These are phyloP conservation scores for Platyura marginata DNA, from an alignment of 1,140 invertebrate species.

Conservation along the genomic window DNA sequence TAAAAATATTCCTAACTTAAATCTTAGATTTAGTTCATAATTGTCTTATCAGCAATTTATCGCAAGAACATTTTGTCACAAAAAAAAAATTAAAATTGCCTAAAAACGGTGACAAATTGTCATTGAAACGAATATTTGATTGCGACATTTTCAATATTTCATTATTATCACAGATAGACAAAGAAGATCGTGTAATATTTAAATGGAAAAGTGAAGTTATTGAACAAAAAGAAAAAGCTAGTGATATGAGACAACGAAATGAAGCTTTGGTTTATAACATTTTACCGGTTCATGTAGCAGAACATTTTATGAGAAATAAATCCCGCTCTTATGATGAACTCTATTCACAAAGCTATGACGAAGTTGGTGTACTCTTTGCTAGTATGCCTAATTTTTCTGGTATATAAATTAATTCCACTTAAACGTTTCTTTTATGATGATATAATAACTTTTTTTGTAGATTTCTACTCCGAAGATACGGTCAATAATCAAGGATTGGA, in stretches of 20 bases:
- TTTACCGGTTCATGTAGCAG: conserved; percentile 74
- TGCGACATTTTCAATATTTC: conserved; percentile 2
- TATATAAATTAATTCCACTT: conserved; percentile 23
- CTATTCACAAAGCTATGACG: conserved; percentile 83
- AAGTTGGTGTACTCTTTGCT: conserved; percentile 82
- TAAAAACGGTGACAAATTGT: too few species aligned
- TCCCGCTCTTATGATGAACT: conserved; percentile 71
- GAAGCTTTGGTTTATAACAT: conserved; percentile 78
- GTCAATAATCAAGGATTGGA: conserved; percentile 93
- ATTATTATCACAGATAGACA: conserved; percentile 42
- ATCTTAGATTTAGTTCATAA: too few species aligned
- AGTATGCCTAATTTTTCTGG: conserved; percentile 89
- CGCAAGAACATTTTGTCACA: too few species aligned
- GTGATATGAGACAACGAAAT: conserved; percentile 72
- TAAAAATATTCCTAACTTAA: too few species aligned
- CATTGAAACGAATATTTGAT: too few species aligned
- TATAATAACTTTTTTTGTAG: conserved; percentile 32
- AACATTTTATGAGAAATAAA: conserved; percentile 68
- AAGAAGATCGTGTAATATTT: conserved; percentile 55
- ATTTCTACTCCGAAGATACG: conserved; percentile 89
- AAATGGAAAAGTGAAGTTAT: conserved; percentile 49
- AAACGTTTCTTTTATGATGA: conserved; percentile 3
- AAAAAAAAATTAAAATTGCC: too few species aligned
- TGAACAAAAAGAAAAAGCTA: conserved; percentile 65
- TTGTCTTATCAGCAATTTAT: too few species aligned